Base-by-base conservation (phyloP, 1,140 invertebrate species). In the Drosophila kikkawai region DNA sequence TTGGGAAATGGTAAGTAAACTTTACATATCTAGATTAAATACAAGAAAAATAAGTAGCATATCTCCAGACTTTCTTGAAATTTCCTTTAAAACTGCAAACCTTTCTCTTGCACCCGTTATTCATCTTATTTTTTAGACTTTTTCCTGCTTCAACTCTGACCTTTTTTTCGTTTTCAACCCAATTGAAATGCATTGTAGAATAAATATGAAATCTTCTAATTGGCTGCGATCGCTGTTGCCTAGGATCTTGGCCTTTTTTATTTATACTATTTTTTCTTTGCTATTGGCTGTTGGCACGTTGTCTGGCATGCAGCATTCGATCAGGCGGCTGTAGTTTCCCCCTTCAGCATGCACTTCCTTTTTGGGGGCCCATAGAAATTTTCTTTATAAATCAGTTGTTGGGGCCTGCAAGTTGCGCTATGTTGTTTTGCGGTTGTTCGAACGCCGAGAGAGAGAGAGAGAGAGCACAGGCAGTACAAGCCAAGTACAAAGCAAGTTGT, bases 401-500 rank as follows among this genome's bases (percentile, higher is more conserved):
- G 71, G 55, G 70, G 80, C 66, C 66, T 75, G 74, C 76, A 73
- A 60, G 75, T 59, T 79, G 80, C 75, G 80, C 57, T 56, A 64
- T 73, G 80, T 79, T 80, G 81, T 51, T 75, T 75, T 80, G 80
- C 71, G 69, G 55, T 75, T 82, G 69, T 74, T 73, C 76, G 64
- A 51, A 51, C 73, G 79, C 47, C 80, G 78, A 73, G 69, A 64
- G 22, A 19, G 19, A 64, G 22, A 19, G 19, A 19, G 19, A 22
- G 22, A 22, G 60, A 59, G 57, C 75, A 53, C 75, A 53, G 64
- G 75, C 78, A 65, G 77, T 82, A 88, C 82, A 82, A 90, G 82
- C 53, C 57, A 84, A 88, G 85, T 88, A 90, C 85, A 90, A 90
- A 90, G 86, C 85, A 90, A 90, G 85, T 90, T 90, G 85, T 90